Conservation (phyloP, 1,140 invertebrate genomes). For the Heterodera schachtii region DNA sequence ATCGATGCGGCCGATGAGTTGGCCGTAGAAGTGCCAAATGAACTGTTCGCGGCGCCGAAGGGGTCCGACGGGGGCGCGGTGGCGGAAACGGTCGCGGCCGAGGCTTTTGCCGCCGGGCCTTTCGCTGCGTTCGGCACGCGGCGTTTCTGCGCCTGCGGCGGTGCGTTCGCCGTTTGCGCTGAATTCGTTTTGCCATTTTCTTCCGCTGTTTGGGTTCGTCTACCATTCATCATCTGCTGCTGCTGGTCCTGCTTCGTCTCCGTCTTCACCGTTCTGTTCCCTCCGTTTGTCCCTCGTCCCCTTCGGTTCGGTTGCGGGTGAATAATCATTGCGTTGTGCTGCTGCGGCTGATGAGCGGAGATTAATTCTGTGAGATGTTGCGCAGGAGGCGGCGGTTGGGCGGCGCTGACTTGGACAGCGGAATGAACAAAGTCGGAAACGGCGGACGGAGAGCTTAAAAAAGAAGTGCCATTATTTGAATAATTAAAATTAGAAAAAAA, state of each 20-base stretch:
- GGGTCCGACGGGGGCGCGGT: not conserved
- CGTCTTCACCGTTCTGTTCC: not conserved
- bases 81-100: not conserved
- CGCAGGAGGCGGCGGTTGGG: not conserved
- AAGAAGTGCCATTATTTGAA: not conserved
- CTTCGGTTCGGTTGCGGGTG: not conserved
- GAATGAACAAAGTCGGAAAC: slow-evolving; percentile 12
- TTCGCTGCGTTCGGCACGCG: slow-evolving; percentile 2
- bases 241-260: not conserved
- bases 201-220: not conserved
- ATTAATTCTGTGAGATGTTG: slow-evolving; percentile 20
- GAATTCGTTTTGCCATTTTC: not conserved
- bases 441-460: slow-evolving; percentile 20
- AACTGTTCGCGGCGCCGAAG: slow-evolving; percentile 10
- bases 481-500: not conserved
- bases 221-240: not conserved
- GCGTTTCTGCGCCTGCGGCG: slow-evolving; percentile 16
- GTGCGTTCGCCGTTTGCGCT: not conserved
- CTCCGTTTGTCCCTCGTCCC: not conserved
- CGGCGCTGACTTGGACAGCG: not conserved
- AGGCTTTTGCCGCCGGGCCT: not conserved
- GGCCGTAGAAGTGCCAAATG: slow-evolving; percentile 1
- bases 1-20: not conserved
- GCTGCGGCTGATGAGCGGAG: slow-evolving; percentile 7
- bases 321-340: not conserved